Percentiles rank a stretch among this genome's conserved stretches.
These are phyloP conservation scores for Aporophyla nigra DNA, from an alignment of 2,888 invertebrate species.

Conservation along the genomic window DNA sequence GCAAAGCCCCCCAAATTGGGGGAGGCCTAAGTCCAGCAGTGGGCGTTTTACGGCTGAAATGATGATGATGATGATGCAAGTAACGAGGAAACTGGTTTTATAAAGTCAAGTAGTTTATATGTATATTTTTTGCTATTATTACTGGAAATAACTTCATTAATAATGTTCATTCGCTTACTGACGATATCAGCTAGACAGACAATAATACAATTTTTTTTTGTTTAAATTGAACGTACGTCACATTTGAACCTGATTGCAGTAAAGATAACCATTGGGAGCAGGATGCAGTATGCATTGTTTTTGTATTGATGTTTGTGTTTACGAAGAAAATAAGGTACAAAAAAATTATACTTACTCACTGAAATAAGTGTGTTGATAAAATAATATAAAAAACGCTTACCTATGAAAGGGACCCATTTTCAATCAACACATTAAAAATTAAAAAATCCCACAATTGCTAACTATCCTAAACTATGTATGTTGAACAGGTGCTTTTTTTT, in stretches of 20 bases:
- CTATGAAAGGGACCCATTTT: too few relatives aligned
- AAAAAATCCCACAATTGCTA: too few relatives aligned
- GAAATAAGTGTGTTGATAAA: not conserved
- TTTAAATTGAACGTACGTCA: not conserved
- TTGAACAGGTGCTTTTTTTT: too few relatives aligned
- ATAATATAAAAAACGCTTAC: too few relatives aligned
- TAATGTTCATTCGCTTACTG: not conserved
- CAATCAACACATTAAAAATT: too few relatives aligned
- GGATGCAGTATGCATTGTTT: not conserved
- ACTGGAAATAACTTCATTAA: not conserved
- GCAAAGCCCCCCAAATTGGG: too few relatives aligned
- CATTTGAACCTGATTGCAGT: not conserved
- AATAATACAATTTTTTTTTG: not conserved
- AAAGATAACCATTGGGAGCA: not conserved
- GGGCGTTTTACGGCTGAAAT: too few relatives aligned
- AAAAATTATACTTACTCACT: not conserved
- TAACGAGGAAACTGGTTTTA: slow-evolving; percentile 11
- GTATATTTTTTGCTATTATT: not conserved
- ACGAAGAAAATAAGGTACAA: not conserved
- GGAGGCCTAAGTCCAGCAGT: too few relatives aligned
- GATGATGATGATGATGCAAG: too few relatives aligned
- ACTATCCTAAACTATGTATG: too few relatives aligned
- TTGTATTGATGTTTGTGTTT: not conserved
- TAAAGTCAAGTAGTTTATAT: not conserved
- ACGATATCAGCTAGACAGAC: not conserved